Percentiles rank a stretch among this genome's conserved stretches.
Evolutionary conservation across 2,888 invertebrate species (phyloP).

Genomic region (Phoronis australis): DNA sequence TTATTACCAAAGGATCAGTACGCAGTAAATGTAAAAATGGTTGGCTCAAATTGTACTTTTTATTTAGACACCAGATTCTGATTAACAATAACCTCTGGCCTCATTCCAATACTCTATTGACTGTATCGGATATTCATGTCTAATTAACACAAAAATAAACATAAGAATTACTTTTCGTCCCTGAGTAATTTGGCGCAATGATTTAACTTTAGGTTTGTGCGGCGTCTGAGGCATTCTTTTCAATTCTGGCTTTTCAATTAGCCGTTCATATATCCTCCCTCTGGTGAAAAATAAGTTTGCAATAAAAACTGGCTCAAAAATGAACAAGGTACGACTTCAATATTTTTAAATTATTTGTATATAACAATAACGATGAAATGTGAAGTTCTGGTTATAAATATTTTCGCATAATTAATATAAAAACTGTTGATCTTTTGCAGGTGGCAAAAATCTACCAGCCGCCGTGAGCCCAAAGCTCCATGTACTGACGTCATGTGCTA

Average conservation of each 20-base stretch:
- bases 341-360: background rate
- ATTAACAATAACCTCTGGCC: no score
- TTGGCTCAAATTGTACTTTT: no score
- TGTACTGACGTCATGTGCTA: conserved; percentile 44
- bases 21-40: no score
- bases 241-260: conserved; percentile 44
- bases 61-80: no score
- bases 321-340: background rate
- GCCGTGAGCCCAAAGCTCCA: conserved; percentile 36
- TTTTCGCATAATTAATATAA: background rate
- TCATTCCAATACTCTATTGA: no score
- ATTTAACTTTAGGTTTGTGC: conserved; percentile 34
- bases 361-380: background rate
- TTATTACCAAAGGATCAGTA: no score
- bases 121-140: no score
- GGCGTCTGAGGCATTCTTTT: conserved; percentile 47
- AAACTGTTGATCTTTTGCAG: background rate
- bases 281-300: background rate
- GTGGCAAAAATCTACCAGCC: conserved; percentile 32
- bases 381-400: background rate
- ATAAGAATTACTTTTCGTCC: conserved; percentile 41
- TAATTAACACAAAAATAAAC: no score
- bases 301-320: background rate
- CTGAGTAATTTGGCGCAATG: no score
- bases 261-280: conserved; percentile 32